A percentile compares a stretch with the other conserved stretches of the same genome.
Conservation (phyloP, 2,888 invertebrate species). For the Drosophila melanosoma region DNA sequence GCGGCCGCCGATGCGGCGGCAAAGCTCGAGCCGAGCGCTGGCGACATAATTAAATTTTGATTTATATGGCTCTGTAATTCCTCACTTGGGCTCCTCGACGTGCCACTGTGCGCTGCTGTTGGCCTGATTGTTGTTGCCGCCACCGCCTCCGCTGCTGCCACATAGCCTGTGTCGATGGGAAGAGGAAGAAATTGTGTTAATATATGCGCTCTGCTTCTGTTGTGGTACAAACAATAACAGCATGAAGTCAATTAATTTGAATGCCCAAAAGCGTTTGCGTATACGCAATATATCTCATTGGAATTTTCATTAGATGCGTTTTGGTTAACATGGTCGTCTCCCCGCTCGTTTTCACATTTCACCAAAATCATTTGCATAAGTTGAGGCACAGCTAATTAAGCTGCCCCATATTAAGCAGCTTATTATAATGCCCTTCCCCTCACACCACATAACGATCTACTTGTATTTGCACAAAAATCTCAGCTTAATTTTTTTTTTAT, state of each 20-base stretch:
- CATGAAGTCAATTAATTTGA: conserved; percentile 81
- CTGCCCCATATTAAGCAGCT: conserved; percentile 17
- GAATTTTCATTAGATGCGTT: conserved; percentile 60
- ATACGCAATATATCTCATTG: conserved; percentile 68
- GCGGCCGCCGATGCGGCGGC: conserved; percentile 61
- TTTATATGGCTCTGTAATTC: conserved; percentile 81
- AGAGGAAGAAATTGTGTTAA: conserved; percentile 69
- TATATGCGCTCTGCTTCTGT: conserved; percentile 57
- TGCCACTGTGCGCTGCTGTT: conserved; percentile 36
- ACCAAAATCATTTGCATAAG: conserved; percentile 61
- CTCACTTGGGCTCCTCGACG: conserved; percentile 55
- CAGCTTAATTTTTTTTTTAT: conserved; percentile 33
- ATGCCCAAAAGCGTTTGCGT: conserved; percentile 60
- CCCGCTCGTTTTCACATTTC: neutral
- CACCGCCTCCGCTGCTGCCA: conserved; percentile 35
- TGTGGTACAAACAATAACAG: conserved; percentile 76
- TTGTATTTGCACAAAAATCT: conserved; percentile 36
- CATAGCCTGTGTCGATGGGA: conserved; percentile 41
- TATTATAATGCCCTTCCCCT: conserved; percentile 36
- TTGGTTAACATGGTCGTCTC: neutral
- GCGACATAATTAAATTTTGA: conserved; percentile 85
- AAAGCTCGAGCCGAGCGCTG: conserved; percentile 52
- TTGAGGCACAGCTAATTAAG: conserved; percentile 64
- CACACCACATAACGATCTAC: neutral
- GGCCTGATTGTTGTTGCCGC: conserved; percentile 40